phyloP scores from a whole-genome alignment of 1,140 invertebrate genomes.

The Temnothorax nylanderi region DNA sequence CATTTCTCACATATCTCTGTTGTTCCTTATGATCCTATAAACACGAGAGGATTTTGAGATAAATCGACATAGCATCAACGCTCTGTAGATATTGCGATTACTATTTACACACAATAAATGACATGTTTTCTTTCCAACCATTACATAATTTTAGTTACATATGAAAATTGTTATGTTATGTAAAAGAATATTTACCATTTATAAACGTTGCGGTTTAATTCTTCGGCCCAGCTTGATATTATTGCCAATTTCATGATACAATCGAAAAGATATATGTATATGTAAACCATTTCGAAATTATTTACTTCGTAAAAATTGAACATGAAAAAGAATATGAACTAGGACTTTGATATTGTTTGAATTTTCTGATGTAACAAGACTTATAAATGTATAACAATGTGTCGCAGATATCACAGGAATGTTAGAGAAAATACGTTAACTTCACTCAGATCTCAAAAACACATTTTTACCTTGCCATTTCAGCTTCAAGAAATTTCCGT shows the following conservation, averaged over 20 bases:
- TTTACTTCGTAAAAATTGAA: neutral
- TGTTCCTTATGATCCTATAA: neutral
- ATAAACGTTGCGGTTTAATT: neutral
- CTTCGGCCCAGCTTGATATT: neutral
- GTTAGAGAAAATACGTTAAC: constrained; percentile 14
- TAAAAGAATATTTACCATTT: neutral
- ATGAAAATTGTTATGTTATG: neutral
- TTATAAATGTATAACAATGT: neutral
- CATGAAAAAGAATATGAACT: neutral
- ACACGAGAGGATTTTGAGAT: constrained; percentile 61
- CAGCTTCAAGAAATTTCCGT: constrained; percentile 18
- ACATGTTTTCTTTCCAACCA: constrained; percentile 21
- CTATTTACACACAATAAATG: constrained; percentile 35
- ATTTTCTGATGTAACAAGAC: neutral
- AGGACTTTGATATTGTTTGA: neutral
- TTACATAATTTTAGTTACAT: constrained; percentile 13
- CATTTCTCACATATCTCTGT: neutral
- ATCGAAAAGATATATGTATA: neutral
- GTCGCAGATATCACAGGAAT: neutral
- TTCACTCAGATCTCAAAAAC: constrained; percentile 12
- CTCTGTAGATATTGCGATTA: constrained; percentile 26
- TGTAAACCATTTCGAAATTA: neutral
- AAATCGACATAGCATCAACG: constrained; percentile 43
- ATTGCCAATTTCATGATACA: neutral
- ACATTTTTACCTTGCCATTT: constrained; percentile 12